Evolutionary conservation across 30 jellyfish, hydroid and myxozoan genomes (phyloP).

Genomic region (Clytia hemisphaerica): DNA sequence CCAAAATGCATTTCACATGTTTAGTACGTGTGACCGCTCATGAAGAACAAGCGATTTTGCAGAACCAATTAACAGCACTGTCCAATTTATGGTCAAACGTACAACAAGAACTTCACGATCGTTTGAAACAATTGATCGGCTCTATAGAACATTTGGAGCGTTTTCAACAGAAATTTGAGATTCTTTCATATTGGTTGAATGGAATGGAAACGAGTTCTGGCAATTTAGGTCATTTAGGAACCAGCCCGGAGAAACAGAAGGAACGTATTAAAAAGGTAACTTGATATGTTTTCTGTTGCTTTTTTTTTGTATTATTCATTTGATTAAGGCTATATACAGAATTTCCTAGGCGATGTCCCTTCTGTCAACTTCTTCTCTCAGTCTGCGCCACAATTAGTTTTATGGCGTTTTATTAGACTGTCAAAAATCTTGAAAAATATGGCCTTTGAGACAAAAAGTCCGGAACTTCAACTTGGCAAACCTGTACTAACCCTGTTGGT

Average conservation of each 20-base stretch:
- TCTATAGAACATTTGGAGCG: neutral
- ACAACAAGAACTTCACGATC: neutral
- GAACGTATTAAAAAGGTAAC: constrained; percentile 24
- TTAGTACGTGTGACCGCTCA: constrained; percentile 16
- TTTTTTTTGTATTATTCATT: no score
- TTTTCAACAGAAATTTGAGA: neutral
- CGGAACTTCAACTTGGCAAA: neutral
- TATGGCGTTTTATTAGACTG: neutral
- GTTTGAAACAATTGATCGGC: neutral
- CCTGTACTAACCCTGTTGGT: neutral
- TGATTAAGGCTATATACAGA: neutral
- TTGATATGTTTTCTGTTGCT: no score
- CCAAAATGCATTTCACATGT: constrained; percentile 3
- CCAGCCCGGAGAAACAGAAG: constrained; percentile 30
- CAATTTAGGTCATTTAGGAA: neutral
- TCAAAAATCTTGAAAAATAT: neutral
- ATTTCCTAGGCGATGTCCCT: neutral
- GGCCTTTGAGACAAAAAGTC: no score
- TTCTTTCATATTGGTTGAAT: constrained; percentile 11
- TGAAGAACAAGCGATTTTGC: constrained; percentile 10
- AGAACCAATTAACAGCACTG: constrained; percentile 17
- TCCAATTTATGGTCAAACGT: constrained; percentile 17
- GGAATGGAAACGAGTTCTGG: constrained; percentile 28
- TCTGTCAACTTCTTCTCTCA: neutral
- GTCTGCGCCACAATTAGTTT: no score